Base-by-base conservation (phyloP, 2,797 vertebrate species). In the Spinibarbus caldwelli region DNA sequence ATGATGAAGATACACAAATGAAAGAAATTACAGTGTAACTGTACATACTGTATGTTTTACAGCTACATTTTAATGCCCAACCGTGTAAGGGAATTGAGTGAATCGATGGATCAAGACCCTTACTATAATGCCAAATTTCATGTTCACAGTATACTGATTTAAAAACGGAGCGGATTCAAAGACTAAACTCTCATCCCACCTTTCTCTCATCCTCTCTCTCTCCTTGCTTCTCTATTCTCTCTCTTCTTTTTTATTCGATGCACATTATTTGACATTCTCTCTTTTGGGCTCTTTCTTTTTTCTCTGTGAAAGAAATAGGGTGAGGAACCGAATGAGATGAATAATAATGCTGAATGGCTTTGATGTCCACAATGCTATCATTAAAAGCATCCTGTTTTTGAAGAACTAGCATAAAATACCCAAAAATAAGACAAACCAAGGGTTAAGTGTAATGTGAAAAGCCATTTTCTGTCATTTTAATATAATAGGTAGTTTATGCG, bases 121-220 rank as follows among this genome's bases (percentile, higher is more conserved):
- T 23, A 11, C 70, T 72, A 17, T 54, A 29, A 45, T 47, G 26
- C 29, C 3, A 29, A 75, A 75, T 31, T 31, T 75, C 15, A 0
- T 41, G 2, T 73, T 47, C n/a, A 47, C 6, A 15, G 31, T 45
- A 14, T 47, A 47, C 41, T 15, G 38, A 62, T 78, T 41, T 47
- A 38, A 31, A 54, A 54, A 72, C 3, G 7, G 2, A 54, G 9
- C 3, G 7, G 2, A 54, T 23, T 54, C 52, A 54, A 54, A 54
- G 52, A 54, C 52, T 72, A 47, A 43, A 70, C n/a, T 66, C 38
- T 67, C 21, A 49, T 54, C 23, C 52, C 67, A 52, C 82, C 43
- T 79, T 79, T 87, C 70, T 80, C 47, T 87, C 49, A 23, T 83
- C 26, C 72, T 66, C 57, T 66, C 10, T 31, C 72, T 67, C 19